Evolutionary conservation across 2,113 vertebrate species (phyloP), one percentile per base, ranked within the genome.

Genomic region (Rhinichthys klamathensis): DNA sequence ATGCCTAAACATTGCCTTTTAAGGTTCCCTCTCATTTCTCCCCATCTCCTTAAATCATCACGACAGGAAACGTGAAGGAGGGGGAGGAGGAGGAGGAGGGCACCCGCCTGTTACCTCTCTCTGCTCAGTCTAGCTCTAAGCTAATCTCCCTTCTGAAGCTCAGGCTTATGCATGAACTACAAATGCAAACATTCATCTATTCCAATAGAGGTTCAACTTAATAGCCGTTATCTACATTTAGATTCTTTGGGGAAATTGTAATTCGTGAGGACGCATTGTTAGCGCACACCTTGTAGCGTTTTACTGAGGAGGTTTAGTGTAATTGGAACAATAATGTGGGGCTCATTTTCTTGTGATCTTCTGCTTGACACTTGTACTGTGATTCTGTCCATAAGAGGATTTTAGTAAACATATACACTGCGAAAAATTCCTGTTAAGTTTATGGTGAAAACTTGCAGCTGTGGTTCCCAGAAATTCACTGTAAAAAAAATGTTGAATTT

Each of bases 1-100:
- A 78, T 69, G 81, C 83, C 88, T 86, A 90, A 90, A 92, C 91
- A 92, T 92, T 90, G 86, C 92, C 92, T 92, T 92, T 91, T 92
- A 92, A 90, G 92, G 92, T 79, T 75, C 84, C 85, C 67, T 88
- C 89, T 90, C 87, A 88, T 89, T 91, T 92, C 87, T 82, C 69
- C 88, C 80, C 88, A 91, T 91, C 90, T 91, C 83, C 80, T 81
- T 86, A 88, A 92, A 90, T 90, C 90, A 90, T 90, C 75, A 25
- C 35, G 81, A 87, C 87, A 87, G 90, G 91, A 92, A 91, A 78
- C 58, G 81, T 86, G 27, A 51, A 82, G 82, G 75, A 79, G 67
- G 35, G 54, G 35, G 67, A 69, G 65, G 30, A n/a, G n/a, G 58
- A 65, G 84, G 74, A 79, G 63, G 75, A 72, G 74, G 44, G 32